A percentile compares a stretch with the other conserved stretches of the same genome.
Conservation (phyloP, 2,888 invertebrate species). For the Emmelina monodactyla region DNA sequence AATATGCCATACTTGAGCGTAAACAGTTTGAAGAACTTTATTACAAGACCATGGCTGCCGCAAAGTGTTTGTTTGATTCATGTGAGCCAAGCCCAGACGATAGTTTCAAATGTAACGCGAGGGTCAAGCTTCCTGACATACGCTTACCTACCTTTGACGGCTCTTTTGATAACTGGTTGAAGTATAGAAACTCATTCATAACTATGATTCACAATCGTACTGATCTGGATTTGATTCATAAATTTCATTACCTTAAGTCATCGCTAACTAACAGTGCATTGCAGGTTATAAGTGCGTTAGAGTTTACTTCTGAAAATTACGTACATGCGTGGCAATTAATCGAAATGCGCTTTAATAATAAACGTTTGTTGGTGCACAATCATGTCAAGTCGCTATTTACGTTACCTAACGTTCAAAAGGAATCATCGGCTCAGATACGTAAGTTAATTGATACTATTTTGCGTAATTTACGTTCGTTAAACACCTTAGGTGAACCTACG, state of each 20-base stretch:
- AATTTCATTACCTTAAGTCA: neutral
- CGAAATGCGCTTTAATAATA: slow-evolving; percentile 7
- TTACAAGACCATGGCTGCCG: no score
- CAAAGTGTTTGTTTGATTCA: no score
- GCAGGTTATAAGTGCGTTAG: slow-evolving; percentile 11
- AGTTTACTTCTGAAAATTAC: slow-evolving; percentile 9
- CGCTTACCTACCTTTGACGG: neutral
- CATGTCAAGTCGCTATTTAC: slow-evolving; percentile 9
- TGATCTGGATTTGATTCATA: neutral
- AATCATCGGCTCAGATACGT: slow-evolving; percentile 4
- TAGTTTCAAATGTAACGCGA: no score
- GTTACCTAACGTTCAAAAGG: slow-evolving; percentile 1
- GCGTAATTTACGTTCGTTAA: slow-evolving; percentile 1
- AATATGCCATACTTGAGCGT: no score
- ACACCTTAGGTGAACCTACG: neutral
- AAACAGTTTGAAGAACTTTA: no score
- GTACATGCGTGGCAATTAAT: slow-evolving; percentile 10
- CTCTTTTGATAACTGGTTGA: neutral
- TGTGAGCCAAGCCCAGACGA: no score
- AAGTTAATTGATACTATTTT: slow-evolving; percentile 7
- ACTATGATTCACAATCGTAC: neutral
- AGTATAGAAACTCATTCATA: neutral
- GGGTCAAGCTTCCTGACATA: neutral
- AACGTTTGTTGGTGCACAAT: slow-evolving; percentile 8
- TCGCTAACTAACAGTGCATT: slow-evolving; percentile 4